phyloP scores from a whole-genome alignment of 2,888 invertebrate genomes.

The Orthosia gracilis region DNA sequence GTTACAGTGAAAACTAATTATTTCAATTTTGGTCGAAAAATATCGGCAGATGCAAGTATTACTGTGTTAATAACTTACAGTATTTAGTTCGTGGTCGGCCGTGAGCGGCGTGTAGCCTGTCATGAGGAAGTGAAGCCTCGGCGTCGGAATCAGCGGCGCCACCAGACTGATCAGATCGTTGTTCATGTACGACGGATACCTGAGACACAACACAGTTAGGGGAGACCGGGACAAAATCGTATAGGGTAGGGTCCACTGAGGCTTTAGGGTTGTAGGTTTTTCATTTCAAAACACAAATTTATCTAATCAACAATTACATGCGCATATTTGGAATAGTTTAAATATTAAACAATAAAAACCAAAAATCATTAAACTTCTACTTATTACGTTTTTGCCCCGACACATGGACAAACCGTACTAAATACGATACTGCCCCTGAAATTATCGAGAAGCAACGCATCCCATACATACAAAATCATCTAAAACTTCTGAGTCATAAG shows the following conservation, averaged over 20 bases:
- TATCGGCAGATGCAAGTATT: neutral
- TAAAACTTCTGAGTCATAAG: too few species aligned
- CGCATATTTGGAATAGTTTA: neutral
- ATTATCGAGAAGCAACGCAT: too few species aligned
- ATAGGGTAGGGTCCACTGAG: too few species aligned
- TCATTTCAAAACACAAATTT: neutral
- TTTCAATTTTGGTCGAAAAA: neutral
- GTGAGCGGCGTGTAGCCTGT: conserved; percentile 99
- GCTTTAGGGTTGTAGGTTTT: neutral
- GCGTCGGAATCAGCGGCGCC: conserved; percentile 99
- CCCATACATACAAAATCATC: too few species aligned
- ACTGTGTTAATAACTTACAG: conserved; percentile 85
- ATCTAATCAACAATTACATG: neutral
- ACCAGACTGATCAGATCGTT: conserved; percentile 98
- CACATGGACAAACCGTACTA: neutral
- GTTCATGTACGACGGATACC: conserved; percentile 99
- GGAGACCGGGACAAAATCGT: too few species aligned
- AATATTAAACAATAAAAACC: neutral
- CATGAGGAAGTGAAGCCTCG: conserved; percentile 99
- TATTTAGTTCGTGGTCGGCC: conserved; percentile 95
- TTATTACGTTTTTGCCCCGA: neutral
- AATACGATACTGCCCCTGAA: neutral
- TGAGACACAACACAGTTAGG: conserved; percentile 66
- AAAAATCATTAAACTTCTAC: neutral
- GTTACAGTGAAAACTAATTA: neutral